Percentiles rank a stretch among this genome's conserved stretches.
These are phyloP conservation scores for Coelopa pilipes DNA, from an alignment of 2,888 invertebrate species.

Conservation along the genomic window DNA sequence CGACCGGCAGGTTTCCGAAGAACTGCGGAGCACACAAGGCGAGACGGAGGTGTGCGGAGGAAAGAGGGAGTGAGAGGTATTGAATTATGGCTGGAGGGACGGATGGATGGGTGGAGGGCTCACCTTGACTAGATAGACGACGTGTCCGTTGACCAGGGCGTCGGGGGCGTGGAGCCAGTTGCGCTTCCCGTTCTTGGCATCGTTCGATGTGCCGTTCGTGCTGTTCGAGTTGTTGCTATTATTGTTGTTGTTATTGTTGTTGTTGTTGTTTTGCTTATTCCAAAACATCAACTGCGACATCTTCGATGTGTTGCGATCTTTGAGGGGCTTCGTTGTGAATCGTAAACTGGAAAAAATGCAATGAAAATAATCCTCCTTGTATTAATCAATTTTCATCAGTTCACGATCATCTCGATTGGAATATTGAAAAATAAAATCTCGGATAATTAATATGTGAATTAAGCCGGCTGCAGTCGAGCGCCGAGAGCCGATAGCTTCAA, in stretches of 20 bases:
- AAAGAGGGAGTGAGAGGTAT: background rate
- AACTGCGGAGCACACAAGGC: constrained; percentile 71
- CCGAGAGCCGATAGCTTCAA: no score
- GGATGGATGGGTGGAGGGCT: background rate
- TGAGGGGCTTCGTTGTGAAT: constrained; percentile 33
- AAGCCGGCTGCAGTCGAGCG: background rate
- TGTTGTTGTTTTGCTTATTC: constrained; percentile 72
- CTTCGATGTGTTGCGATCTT: constrained; percentile 45
- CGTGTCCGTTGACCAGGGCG: constrained; percentile 91
- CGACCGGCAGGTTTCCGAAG: constrained; percentile 93
- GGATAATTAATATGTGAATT: background rate
- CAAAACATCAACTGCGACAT: constrained; percentile 76
- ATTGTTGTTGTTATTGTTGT: constrained; percentile 64
- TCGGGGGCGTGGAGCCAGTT: constrained; percentile 97
- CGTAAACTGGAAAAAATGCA: background rate
- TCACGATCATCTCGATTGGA: background rate
- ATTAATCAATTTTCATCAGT: constrained; percentile 1
- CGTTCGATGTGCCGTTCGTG: constrained; percentile 68
- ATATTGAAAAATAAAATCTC: background rate
- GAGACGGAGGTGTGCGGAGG: background rate
- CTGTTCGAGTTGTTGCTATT: constrained; percentile 62
- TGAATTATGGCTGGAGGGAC: background rate
- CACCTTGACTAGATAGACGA: constrained; percentile 97
- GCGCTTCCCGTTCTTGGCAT: constrained; percentile 67
- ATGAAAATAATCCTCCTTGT: background rate